A percentile compares a stretch with the other conserved stretches of the same genome.
Conservation (phyloP, 2,113 vertebrate genomes). For the Lepus europaeus region DNA sequence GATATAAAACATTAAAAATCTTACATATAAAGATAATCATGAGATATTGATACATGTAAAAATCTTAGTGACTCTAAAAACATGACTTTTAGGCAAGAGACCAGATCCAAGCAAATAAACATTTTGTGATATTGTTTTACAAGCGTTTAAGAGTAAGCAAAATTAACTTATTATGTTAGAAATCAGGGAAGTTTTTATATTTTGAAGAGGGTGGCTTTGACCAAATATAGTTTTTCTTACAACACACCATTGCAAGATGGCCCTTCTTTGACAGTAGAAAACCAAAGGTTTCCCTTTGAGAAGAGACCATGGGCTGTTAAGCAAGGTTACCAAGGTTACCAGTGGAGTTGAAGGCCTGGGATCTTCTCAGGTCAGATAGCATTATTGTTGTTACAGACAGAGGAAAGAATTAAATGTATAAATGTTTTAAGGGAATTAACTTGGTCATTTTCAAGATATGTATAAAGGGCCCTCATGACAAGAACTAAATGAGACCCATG, state of each 20-base stretch:
- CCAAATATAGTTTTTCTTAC: too few relatives aligned
- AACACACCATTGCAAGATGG: not conserved
- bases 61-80: not conserved
- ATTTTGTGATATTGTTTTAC: not conserved
- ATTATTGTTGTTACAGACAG: not conserved
- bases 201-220: not conserved
- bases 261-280: not conserved
- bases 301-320: not conserved
- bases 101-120: not conserved
- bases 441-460: not conserved
- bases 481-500: too few relatives aligned
- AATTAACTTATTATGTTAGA: not conserved
- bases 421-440: not conserved
- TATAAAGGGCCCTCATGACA: not conserved
- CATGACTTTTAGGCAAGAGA: not conserved
- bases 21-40: not conserved
- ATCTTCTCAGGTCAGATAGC: not conserved
- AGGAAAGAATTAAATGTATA: not conserved
- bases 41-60: not conserved
- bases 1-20: not conserved
- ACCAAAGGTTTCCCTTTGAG: not conserved
- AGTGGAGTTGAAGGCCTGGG: too few relatives aligned
- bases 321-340: not conserved
- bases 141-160: not conserved
- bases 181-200: not conserved